Percentiles rank a stretch among this genome's conserved stretches.
Conservation (phyloP, 2,797 vertebrate genomes). For the Coluber constrictor region DNA sequence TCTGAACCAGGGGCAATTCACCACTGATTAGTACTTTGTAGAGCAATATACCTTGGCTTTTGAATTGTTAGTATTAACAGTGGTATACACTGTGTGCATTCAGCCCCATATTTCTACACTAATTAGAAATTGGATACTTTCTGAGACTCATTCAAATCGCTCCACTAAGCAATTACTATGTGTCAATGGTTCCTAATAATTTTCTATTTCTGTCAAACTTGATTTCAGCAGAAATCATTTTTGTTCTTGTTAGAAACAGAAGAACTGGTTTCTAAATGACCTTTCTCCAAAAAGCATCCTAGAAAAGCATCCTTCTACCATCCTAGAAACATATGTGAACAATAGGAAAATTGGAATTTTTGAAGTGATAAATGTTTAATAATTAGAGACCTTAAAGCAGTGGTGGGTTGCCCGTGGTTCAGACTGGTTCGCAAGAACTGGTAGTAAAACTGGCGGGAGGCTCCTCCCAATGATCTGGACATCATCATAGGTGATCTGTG, state of each 20-base stretch:
- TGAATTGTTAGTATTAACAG: background rate
- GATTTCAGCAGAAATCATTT: background rate
- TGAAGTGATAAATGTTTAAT: background rate
- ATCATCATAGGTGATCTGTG: no score
- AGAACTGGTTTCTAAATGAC: background rate
- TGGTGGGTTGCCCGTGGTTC: no score
- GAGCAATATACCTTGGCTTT: background rate
- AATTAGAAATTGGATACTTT: background rate
- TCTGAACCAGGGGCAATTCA: no score
- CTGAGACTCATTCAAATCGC: accelerated
- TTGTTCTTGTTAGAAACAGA: background rate
- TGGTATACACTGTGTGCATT: background rate
- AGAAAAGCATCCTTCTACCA: no score
- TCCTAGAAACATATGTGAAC: slow-evolving; percentile 6
- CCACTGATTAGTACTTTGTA: background rate
- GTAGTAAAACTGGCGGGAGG: no score
- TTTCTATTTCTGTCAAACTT: background rate
- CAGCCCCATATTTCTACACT: background rate
- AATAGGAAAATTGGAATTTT: slow-evolving; percentile 26
- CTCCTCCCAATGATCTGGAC: no score
- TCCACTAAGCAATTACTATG: background rate
- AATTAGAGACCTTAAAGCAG: background rate
- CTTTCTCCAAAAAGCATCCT: slow-evolving; percentile 1
- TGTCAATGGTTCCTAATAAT: background rate
- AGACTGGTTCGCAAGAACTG: no score